A percentile compares a stretch with the other conserved stretches of the same genome.
Conservation (phyloP, 2,113 vertebrate species). For the Halcyon malimbica region DNA sequence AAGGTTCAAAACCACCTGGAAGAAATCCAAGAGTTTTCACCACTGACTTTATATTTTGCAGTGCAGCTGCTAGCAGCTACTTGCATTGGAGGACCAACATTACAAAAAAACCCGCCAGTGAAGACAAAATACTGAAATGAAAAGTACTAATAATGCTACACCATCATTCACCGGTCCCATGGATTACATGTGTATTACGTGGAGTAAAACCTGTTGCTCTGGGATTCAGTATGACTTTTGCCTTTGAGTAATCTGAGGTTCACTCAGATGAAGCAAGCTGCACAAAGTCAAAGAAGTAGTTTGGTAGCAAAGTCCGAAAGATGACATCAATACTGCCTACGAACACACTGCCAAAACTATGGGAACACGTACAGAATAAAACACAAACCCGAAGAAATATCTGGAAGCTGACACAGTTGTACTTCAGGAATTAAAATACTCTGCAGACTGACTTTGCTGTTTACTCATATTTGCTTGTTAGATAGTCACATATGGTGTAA, state of each 20-base stretch:
- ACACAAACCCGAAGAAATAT: not conserved
- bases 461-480: not conserved
- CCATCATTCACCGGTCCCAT: not conserved
- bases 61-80: not conserved
- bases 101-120: not conserved
- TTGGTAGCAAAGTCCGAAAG: not conserved
- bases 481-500: not conserved
- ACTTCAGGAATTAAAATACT: not conserved
- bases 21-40: not conserved
- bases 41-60: not conserved
- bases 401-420: not conserved
- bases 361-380: not conserved
- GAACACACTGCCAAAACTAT: not conserved
- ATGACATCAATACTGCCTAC: not conserved
- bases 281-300: not conserved
- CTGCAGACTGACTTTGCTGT: not conserved
- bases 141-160: not conserved
- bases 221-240: not conserved
- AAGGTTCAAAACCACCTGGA: not conserved
- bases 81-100: not conserved
- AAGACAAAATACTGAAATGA: not conserved
- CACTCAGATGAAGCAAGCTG: not conserved
- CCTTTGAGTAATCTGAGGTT: not conserved
- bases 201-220: not conserved
- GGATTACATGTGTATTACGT: not conserved